Percentiles rank a stretch among this genome's conserved stretches.
These are phyloP conservation scores for Phoenicopterus ruber DNA, from an alignment of 2,113 vertebrate genomes.

Conservation along the genomic window DNA sequence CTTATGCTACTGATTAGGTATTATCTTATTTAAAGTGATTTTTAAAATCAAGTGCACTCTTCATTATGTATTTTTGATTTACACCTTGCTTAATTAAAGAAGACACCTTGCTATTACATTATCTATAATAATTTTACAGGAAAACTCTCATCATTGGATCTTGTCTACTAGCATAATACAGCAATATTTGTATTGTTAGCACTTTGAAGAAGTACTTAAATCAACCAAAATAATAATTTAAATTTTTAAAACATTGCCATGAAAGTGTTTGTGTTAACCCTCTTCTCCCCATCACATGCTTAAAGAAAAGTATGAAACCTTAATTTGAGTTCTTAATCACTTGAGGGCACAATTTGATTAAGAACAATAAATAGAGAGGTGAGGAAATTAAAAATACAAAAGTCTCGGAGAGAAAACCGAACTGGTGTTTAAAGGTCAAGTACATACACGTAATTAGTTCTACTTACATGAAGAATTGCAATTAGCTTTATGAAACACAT, in stretches of 20 bases:
- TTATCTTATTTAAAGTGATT: not conserved
- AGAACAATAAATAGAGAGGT: slow-evolving; percentile 54
- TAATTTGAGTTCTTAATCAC: slow-evolving; percentile 50
- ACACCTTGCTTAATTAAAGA: not conserved
- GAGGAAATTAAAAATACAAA: slow-evolving; percentile 45
- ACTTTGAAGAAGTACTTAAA: not conserved
- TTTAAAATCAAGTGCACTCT: not conserved
- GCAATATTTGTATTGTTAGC: not conserved
- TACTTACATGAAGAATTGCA: slow-evolving; percentile 29
- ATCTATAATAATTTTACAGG: not conserved
- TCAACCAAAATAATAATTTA: not conserved
- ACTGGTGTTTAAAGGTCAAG: slow-evolving; percentile 55
- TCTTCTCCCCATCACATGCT: not conserved
- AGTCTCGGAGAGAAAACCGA: slow-evolving; percentile 44
- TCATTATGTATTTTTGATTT: not conserved
- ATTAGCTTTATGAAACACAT: slow-evolving; percentile 20
- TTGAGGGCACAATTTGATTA: slow-evolving; percentile 56
- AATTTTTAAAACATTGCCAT: not conserved
- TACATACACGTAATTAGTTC: not conserved
- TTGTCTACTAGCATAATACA: not conserved
- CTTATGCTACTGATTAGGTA: not conserved
- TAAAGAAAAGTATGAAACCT: slow-evolving; percentile 4
- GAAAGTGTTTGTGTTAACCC: slow-evolving; percentile 4
- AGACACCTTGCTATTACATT: not conserved
- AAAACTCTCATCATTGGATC: not conserved